Evolutionary conservation across 2,797 vertebrate genomes (phyloP).

Genomic region (Allenopithecus nigroviridis): DNA sequence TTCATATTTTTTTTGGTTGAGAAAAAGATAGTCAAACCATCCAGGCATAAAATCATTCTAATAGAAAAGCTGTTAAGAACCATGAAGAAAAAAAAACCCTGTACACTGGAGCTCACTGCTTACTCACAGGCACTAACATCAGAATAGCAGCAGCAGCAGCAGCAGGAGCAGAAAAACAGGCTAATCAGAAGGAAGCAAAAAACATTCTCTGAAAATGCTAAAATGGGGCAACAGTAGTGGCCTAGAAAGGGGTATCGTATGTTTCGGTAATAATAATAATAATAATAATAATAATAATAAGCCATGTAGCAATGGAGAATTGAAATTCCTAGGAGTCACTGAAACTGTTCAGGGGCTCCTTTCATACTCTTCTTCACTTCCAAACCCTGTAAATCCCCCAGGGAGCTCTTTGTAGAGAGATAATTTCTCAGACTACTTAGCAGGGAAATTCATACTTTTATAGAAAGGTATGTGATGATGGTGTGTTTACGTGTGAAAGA

Average conservation of each 20-base stretch:
- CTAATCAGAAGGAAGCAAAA: neutral
- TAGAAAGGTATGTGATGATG: neutral
- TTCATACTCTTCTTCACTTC: neutral
- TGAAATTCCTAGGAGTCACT: neutral
- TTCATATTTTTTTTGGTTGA: slow-evolving; percentile 52
- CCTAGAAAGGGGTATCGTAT: neutral
- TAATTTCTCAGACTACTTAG: slow-evolving; percentile 44
- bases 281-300: neutral
- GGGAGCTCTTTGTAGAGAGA: neutral
- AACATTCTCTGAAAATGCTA: neutral
- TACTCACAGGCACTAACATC: slow-evolving; percentile 13
- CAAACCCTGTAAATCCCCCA: neutral
- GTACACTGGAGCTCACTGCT: slow-evolving; percentile 14
- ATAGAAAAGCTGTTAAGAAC: slow-evolving; percentile 71
- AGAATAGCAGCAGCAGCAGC: neutral
- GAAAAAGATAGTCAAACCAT: slow-evolving; percentile 69
- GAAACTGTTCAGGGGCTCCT: neutral
- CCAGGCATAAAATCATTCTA: slow-evolving; percentile 78
- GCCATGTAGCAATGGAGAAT: neutral
- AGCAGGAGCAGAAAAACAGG: neutral
- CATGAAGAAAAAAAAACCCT: slow-evolving; percentile 1
- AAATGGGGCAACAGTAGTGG: neutral
- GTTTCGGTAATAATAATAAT: neutral
- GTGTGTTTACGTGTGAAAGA: neutral
- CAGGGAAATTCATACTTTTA: slow-evolving; percentile 15